Evolutionary conservation across 2,888 invertebrate genomes (phyloP).

Genomic region (Kuschelorhynchus macadamiae): DNA sequence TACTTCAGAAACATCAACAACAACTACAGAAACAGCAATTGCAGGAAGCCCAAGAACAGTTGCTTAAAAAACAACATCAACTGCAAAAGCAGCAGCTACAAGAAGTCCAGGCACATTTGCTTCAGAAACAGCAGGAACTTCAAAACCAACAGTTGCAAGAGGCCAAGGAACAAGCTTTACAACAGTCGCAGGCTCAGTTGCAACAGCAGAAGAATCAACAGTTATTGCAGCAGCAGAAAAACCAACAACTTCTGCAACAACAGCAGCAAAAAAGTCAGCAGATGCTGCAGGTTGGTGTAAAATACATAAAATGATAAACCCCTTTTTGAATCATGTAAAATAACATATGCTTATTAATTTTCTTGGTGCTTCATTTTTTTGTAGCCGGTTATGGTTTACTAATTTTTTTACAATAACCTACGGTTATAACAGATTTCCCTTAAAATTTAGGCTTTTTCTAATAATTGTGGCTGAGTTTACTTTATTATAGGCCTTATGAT

Average conservation of each 20-base stretch:
- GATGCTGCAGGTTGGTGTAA: too few relatives aligned
- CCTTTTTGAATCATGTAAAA: too few relatives aligned
- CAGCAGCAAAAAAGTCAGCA: constrained; percentile 13
- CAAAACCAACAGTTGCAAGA: constrained; percentile 31
- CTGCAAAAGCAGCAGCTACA: constrained; percentile 29
- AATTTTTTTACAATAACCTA: too few relatives aligned
- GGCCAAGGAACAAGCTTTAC: constrained; percentile 15
- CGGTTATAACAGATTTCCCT: too few relatives aligned
- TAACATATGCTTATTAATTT: too few relatives aligned
- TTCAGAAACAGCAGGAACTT: constrained; percentile 28
- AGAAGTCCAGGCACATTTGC: constrained; percentile 16
- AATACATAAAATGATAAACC: too few relatives aligned
- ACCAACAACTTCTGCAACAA: constrained; percentile 38
- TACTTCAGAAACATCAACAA: constrained; percentile 2
- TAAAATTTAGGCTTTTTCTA: too few relatives aligned
- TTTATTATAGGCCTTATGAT: too few relatives aligned
- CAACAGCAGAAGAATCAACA: constrained; percentile 37
- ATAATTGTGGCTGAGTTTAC: too few relatives aligned
- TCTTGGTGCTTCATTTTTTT: too few relatives aligned
- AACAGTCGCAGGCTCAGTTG: constrained; percentile 22
- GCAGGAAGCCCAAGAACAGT: constrained; percentile 16
- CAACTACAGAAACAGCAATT: not conserved
- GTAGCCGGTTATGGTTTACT: too few relatives aligned
- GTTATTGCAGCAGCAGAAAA: constrained; percentile 12
- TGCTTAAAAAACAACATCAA: constrained; percentile 29